Conservation (phyloP, 1,140 invertebrate genomes). For the Heliconius melpomene region DNA sequence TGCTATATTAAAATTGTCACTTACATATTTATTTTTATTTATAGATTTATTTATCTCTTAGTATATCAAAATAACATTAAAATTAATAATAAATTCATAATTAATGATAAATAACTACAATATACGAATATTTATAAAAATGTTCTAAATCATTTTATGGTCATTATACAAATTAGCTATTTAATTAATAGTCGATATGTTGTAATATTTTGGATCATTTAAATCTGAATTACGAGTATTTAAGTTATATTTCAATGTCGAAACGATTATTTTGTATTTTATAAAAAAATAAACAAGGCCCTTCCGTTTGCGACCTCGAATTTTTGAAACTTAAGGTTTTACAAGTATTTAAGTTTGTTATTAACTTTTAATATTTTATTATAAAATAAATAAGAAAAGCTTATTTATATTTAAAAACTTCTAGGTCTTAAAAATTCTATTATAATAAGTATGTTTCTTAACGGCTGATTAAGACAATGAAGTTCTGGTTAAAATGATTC, state of each 20-base stretch:
- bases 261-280: neutral
- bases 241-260: constrained; percentile 10
- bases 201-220: constrained; percentile 12
- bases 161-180: neutral
- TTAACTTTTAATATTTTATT: neutral
- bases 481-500: no score
- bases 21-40: no score
- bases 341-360: neutral
- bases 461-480: no score
- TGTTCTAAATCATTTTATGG: neutral
- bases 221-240: constrained; percentile 11
- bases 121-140: neutral
- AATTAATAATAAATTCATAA: neutral
- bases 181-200: constrained; percentile 17
- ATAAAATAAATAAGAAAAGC: neutral
- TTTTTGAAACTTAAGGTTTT: neutral
- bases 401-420: neutral
- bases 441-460: no score
- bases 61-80: neutral
- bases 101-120: neutral
- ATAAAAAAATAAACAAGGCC: neutral
- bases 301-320: neutral
- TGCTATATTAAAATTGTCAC: no score
- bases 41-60: neutral
- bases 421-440: no score